Conservation (phyloP, 2,888 invertebrate genomes). For the Pandemis heparana region DNA sequence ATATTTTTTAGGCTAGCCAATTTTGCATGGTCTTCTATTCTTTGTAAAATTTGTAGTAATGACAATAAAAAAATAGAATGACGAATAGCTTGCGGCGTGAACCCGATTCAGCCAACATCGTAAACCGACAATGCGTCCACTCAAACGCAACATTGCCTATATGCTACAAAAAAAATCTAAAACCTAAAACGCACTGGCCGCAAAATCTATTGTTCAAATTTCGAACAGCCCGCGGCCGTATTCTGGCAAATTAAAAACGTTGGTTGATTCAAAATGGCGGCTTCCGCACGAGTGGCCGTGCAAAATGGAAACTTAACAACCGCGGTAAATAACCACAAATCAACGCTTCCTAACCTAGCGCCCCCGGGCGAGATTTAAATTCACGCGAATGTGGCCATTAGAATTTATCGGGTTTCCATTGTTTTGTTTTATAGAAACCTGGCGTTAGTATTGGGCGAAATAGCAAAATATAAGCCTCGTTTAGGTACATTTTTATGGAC, state of each 20-base stretch:
- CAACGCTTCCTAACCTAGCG: conserved; percentile 82
- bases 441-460: not conserved
- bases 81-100: conserved; percentile 19
- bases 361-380: conserved; percentile 82
- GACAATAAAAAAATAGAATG: not conserved
- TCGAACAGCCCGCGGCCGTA: conserved; percentile 56
- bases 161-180: conserved; percentile 29
- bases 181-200: conserved; percentile 20
- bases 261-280: conserved; percentile 76
- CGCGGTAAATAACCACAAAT: conserved; percentile 85
- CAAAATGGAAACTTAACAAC: conserved; percentile 83
- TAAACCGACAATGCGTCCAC: conserved; percentile 17
- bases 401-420: conserved; percentile 60
- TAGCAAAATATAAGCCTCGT: not conserved
- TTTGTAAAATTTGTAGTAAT: not conserved
- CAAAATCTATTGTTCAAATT: conserved; percentile 43
- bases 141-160: conserved; percentile 16
- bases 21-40: too few species aligned
- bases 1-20: too few species aligned
- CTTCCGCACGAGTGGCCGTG: conserved; percentile 75
- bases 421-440: conserved; percentile 34
- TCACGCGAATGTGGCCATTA: conserved; percentile 73
- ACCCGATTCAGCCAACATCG: conserved; percentile 15
- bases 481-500: not conserved
- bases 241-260: conserved; percentile 80